Evolutionary conservation across 2,888 invertebrate species (phyloP).

Genomic region (Cantharis rufa): DNA sequence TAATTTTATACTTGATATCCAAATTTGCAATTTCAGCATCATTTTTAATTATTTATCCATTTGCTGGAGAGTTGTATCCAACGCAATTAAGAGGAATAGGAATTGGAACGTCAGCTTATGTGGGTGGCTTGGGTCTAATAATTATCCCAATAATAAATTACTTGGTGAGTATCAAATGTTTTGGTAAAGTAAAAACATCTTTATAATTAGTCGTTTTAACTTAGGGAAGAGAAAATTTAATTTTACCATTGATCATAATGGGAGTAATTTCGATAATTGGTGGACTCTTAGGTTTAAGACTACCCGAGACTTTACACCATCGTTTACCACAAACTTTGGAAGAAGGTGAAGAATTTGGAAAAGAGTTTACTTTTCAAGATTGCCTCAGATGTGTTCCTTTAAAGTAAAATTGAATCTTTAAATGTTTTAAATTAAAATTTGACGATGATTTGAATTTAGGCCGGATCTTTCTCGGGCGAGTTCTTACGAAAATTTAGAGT

Average conservation of each 20-base stretch:
- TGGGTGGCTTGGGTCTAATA: conserved; percentile 85
- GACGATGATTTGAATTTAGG: conserved; percentile 50
- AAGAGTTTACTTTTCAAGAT: conserved; percentile 77
- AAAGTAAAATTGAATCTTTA: conserved; percentile 56
- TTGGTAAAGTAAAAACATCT: not conserved
- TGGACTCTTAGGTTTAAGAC: conserved; percentile 75
- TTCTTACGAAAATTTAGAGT: conserved; percentile 77
- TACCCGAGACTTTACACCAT: conserved; percentile 85
- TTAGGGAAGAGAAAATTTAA: conserved; percentile 83
- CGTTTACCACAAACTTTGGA: conserved; percentile 84
- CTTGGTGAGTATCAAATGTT: conserved; percentile 65
- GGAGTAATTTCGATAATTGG: conserved; percentile 81
- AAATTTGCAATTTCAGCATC: conserved; percentile 90
- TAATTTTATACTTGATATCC: conserved; percentile 77
- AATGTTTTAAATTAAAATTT: not conserved
- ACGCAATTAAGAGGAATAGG: conserved; percentile 88
- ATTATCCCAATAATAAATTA: conserved; percentile 91
- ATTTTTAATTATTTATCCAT: conserved; percentile 89
- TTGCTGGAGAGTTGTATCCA: conserved; percentile 90
- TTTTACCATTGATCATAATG: conserved; percentile 83
- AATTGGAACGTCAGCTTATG: conserved; percentile 88
- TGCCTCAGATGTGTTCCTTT: conserved; percentile 73
- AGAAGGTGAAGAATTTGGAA: conserved; percentile 86
- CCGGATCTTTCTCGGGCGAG: conserved; percentile 58
- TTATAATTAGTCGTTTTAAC: conserved; percentile 18